Evolutionary conservation across 2,797 vertebrate genomes (phyloP), one percentile per base, ranked within the genome.

Genomic region (Tachyglossus aculeatus): DNA sequence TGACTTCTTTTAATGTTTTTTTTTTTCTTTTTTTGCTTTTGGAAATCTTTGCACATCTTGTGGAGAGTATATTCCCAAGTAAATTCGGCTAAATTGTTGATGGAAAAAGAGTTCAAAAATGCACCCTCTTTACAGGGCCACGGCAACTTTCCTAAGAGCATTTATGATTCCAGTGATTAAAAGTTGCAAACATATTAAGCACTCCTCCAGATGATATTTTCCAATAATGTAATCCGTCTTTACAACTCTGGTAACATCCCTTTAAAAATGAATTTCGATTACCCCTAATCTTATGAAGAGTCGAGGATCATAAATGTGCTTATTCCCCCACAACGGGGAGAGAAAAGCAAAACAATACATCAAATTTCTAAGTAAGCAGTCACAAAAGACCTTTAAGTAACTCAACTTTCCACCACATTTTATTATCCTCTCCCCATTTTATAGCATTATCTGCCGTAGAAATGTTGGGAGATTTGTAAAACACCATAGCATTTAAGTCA

Each of bases 401-500:
- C 89, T 91, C 91, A 89, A 89, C 88, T 92, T 92, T 86, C 86
- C 82, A 88, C 78, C 77, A 51, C 89, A 86, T 90, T 93, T 94
- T 94, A 94, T 94, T 90, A 90, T 92, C 88, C 83, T 88, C 86
- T 87, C 70, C 86, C 82, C 75, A 84, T 91, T 93, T 93, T 92
- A 94, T 90, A 83, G 89, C 87, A 78, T 91, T 91, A 93, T 91
- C 91, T 91, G 74, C 88, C 76, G 62, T 53, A 87, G 90, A 91
- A 93, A 93, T 87, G 91, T 85, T 90, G 88, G 68, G 91, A 94
- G 92, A 94, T 94, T 93, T 94, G 91, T 93, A 92, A 93, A 94
- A 93, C 92, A 91, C 91, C 90, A 87, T 89, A 93, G 91, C 92
- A 93, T 94, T 94, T 93, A 93, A 94, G 93, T 94, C 92, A 94